These are phyloP conservation scores for Micrasema minimum DNA, from an alignment of 1,140 invertebrate genomes.

Conservation along the genomic window DNA sequence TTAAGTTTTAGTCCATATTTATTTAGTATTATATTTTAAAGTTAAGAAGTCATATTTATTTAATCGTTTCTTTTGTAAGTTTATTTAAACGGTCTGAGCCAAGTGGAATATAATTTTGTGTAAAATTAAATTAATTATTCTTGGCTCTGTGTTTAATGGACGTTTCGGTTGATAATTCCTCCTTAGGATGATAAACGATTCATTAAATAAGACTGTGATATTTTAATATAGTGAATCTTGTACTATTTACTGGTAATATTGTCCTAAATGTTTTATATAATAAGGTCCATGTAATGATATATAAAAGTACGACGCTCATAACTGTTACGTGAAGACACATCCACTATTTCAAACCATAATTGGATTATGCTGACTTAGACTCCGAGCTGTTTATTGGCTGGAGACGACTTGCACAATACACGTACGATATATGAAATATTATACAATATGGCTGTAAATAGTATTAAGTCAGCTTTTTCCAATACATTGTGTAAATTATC, in stretches of 20 bases:
- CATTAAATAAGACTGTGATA: constrained; percentile 54
- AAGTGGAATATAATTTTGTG: constrained; percentile 43
- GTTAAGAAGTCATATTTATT: constrained; percentile 35
- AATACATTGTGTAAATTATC: too few species aligned
- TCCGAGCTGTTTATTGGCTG: too few species aligned
- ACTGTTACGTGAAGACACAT: too few species aligned
- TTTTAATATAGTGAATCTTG: constrained; percentile 44
- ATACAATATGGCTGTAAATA: too few species aligned
- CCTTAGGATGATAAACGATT: constrained; percentile 46
- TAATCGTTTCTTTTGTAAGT: constrained; percentile 9
- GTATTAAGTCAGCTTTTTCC: too few species aligned
- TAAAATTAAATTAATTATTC: constrained; percentile 27
- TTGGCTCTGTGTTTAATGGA: constrained; percentile 49
- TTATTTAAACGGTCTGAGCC: constrained; percentile 46
- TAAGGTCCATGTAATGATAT: neutral
- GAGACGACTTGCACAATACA: too few species aligned
- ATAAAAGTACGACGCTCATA: too few species aligned
- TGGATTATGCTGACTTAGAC: neutral
- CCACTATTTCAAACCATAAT: neutral
- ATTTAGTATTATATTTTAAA: constrained; percentile 29
- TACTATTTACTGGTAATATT: constrained; percentile 7
- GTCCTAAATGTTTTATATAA: neutral
- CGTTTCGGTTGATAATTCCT: constrained; percentile 46
- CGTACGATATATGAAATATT: too few species aligned
- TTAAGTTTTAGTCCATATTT: constrained; percentile 32